Base-by-base conservation (phyloP, 2,888 invertebrate species). In the Stenoptilia bipunctidactyla region DNA sequence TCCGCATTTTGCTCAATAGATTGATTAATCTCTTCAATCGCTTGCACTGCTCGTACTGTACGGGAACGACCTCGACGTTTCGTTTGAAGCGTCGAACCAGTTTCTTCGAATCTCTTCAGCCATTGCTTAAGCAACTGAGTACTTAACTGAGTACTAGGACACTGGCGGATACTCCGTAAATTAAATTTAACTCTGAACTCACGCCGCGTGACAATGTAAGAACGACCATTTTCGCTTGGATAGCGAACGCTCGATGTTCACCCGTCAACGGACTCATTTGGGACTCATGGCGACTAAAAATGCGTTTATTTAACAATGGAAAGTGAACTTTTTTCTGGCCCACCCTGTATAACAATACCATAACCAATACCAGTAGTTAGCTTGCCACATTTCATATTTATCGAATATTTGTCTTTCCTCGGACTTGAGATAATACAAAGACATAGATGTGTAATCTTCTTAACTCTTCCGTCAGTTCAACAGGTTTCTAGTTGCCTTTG, bases 151-250 rank as follows among this genome's bases (percentile, higher is more conserved):
- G 42, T 44, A 9, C 25, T 25, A 25, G 25, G 25, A 25, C 25
- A 25, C 25, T 25, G 25, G 25, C 37, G 40, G 41, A 45, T 39
- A 40, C 40, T 44, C 38, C 34, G 5, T 42, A 25, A 42, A 42
- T 39, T 42, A 37, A 44, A 44, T 39, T 44, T 41, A 42, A 42
- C 38, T 39, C 44, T 41, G 15, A 44, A 44, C 36, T 35, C 40
- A 39, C 41, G 44, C 41, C 39, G 44, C 44, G 13, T 40, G 37
- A 40, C 37, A 41, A 41, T 12, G 39, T 25, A 25, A 39, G 37
- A 44, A 41, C 14, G 34, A 44, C 39, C 44, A 41, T 44, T 41
- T 36, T 39, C 41, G 41, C 33, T 27, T 38, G 35, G 30, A 37
- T 27, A 41, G 39, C 27, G 34, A 38, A 36, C 37, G 25, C 37